Evolutionary conservation across 2,888 invertebrate genomes (phyloP), one percentile per base, ranked within the genome.

Genomic region (Apamea monoglypha): DNA sequence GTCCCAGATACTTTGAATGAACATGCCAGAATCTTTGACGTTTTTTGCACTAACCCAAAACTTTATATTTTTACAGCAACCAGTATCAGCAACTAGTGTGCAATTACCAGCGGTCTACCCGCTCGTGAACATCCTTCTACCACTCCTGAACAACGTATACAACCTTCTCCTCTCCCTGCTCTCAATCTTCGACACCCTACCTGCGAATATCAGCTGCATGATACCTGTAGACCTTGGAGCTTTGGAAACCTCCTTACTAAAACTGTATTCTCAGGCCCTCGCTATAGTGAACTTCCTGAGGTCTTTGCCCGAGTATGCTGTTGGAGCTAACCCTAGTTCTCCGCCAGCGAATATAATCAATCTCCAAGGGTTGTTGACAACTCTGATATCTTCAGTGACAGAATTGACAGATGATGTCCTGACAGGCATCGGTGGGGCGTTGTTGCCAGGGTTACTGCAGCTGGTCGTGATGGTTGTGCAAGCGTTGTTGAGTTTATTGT

Each of bases 101-200:
- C 97, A 96, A 47, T 90, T 97, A 0, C 96, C 96, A 88, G 96
- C 97, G 0, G 96, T 96, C 0, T 96, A 96, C 79, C 97, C 96
- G 0, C 88, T 97, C 66, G 96, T 96, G 1, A 97, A 97, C 91
- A 95, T 97, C 10, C 93, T 97, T 0, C 92, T 96, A 0, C 96
- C 96, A 0, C 94, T 97, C 0, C 87, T 97, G 0, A 97, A 97
- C 91, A 97, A 96, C 91, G 97, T 97, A 0, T 97, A 97, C 91
- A 97, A 96, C 78, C 94, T 97, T 2, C 94, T 97, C 0, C 91
- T 97, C 0, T 96, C 96, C 0, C 93, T 97, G 0, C 93, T 97
- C 0, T 96, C 96, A 0, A 96, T 96, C 81, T 96, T 97, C 87
- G 96, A 97, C 84, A 96, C 96, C 0, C 91, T 97, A 0, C 96